phyloP scores from a whole-genome alignment of 2,888 invertebrate genomes.

The Periphyllus acericola region DNA sequence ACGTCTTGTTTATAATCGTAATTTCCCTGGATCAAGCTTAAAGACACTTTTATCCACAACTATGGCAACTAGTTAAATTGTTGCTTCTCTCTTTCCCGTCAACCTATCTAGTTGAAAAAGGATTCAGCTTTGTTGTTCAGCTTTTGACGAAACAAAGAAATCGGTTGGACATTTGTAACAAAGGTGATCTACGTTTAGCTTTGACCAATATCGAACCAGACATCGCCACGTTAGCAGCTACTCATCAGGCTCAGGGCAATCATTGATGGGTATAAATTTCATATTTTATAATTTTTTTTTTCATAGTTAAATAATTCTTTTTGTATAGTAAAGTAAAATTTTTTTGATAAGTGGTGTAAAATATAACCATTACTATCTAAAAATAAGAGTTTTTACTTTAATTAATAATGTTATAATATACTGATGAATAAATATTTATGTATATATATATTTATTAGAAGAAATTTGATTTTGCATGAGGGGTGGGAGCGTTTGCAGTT shows the following conservation, averaged over 20 bases:
- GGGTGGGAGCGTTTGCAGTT: conserved; percentile 39
- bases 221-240: conserved; percentile 45
- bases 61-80: conserved; percentile 24
- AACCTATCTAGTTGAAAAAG: conserved; percentile 32
- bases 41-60: conserved; percentile 25
- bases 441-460: too few relatives aligned
- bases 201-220: conserved; percentile 2
- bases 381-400: too few relatives aligned
- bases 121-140: conserved; percentile 33
- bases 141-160: conserved; percentile 30
- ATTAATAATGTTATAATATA: too few relatives aligned
- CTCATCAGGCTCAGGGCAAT: conserved; percentile 42
- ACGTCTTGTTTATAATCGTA: too few relatives aligned
- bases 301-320: too few relatives aligned
- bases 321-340: too few relatives aligned
- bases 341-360: too few relatives aligned
- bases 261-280: conserved; percentile 31
- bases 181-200: conserved; percentile 24
- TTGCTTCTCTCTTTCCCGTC: conserved; percentile 33
- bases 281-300: conserved; percentile 32
- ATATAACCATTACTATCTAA: too few relatives aligned
- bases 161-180: conserved; percentile 33
- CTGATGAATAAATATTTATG: too few relatives aligned
- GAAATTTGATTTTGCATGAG: too few relatives aligned
- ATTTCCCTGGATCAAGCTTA: too few relatives aligned